Conservation (phyloP, 1,140 invertebrate species). For the Ctenoplectra terminalis region DNA sequence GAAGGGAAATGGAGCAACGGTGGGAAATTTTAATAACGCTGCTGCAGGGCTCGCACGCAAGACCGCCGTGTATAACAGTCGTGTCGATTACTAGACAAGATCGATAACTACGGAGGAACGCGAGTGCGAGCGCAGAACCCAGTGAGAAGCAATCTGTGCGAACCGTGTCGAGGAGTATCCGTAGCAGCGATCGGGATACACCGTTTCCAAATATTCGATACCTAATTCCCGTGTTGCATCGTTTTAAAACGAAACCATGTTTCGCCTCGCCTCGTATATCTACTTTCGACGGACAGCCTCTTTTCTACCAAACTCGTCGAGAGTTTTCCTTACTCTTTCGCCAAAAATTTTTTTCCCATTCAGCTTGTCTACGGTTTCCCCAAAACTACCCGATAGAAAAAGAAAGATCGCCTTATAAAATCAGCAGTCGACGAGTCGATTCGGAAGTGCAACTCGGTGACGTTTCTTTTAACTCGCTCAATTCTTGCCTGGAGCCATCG, state of each 20-base stretch:
- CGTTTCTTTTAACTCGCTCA: too few species aligned
- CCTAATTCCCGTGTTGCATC: not conserved
- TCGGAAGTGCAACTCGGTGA: not conserved
- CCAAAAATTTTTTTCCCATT: not conserved
- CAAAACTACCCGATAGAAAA: not conserved
- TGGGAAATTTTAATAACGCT: slow-evolving; percentile 13
- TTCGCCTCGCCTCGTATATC: not conserved
- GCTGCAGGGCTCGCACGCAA: not conserved
- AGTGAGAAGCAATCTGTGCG: too few species aligned
- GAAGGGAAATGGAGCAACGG: slow-evolving; percentile 1
- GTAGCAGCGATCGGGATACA: not conserved
- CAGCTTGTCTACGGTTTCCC: not conserved
- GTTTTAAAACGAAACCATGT: slow-evolving; percentile 15
- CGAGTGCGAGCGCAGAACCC: too few species aligned
- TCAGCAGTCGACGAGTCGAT: not conserved
- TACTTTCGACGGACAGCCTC: too few species aligned
- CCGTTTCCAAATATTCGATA: not conserved
- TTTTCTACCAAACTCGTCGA: not conserved
- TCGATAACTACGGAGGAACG: not conserved
- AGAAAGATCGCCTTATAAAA: too few species aligned
- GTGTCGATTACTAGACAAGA: not conserved
- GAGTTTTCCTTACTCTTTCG: not conserved
- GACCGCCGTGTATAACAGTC: too few species aligned
- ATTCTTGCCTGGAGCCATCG: not conserved
- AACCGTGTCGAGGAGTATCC: not conserved